Conservation (phyloP, 2,797 vertebrate genomes). For the Argyrosomus regius region DNA sequence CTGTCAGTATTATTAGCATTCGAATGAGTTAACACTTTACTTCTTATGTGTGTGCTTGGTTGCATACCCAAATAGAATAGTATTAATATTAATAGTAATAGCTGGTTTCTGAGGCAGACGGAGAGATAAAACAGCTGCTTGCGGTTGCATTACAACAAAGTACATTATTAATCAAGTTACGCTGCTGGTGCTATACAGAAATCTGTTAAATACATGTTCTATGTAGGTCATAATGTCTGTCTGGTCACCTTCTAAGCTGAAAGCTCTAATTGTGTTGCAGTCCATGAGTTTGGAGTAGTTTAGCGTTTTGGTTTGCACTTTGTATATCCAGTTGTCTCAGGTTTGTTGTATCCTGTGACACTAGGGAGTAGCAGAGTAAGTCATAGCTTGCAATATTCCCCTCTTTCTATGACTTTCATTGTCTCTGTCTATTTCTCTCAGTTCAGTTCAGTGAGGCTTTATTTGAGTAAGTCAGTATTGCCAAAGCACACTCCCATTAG, state of each 20-base stretch:
- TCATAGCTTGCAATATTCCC: not conserved
- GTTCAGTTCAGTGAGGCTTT: slow-evolving; percentile 17
- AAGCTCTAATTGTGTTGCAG: not conserved
- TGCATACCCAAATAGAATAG: not conserved
- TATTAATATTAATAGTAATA: too few species aligned
- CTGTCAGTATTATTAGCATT: not conserved
- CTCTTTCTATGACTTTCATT: not conserved
- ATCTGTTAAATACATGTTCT: not conserved
- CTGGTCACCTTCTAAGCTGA: not conserved
- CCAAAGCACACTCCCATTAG: slow-evolving; percentile 16
- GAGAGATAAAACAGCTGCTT: too few species aligned
- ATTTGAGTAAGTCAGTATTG: slow-evolving; percentile 1
- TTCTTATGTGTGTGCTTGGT: not conserved
- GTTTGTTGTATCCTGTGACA: slow-evolving; percentile 12
- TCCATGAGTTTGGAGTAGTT: not conserved
- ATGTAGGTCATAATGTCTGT: not conserved
- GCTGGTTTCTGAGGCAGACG: too few species aligned
- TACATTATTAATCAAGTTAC: not conserved
- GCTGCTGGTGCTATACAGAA: not conserved
- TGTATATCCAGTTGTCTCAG: not conserved
- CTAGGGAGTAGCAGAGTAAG: not conserved
- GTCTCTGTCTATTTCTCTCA: not conserved
- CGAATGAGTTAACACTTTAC: not conserved
- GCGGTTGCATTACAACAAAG: not conserved
- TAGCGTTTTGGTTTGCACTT: not conserved